Conservation (phyloP, 2,797 vertebrate species). For the Crotalus adamanteus region DNA sequence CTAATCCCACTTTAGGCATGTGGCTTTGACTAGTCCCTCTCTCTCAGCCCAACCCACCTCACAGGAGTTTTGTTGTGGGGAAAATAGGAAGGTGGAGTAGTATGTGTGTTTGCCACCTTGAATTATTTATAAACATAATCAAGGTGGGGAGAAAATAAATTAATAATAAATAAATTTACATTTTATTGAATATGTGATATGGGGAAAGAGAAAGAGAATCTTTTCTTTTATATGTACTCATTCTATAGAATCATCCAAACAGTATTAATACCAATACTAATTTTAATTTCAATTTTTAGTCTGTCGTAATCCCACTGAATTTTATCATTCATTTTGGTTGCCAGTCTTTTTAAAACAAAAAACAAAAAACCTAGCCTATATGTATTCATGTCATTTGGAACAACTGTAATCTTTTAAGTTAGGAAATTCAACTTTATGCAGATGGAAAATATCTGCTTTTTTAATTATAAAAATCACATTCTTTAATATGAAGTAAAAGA, state of each 20-base stretch:
- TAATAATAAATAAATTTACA: neutral
- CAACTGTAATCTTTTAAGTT: neutral
- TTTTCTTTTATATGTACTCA: slow-evolving; percentile 7
- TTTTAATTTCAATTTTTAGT: neutral
- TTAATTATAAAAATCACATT: neutral
- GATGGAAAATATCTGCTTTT: neutral
- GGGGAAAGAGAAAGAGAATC: neutral
- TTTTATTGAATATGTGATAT: neutral
- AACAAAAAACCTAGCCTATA: neutral
- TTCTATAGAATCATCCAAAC: neutral
- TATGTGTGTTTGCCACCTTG: neutral
- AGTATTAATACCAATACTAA: slow-evolving; percentile 20
- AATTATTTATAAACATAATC: neutral
- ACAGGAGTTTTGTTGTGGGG: neutral
- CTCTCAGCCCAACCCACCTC: neutral
- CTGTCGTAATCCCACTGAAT: slow-evolving; percentile 24
- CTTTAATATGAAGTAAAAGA: neutral
- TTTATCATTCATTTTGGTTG: slow-evolving; percentile 11
- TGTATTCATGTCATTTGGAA: neutral
- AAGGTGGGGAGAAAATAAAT: neutral
- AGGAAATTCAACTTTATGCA: neutral
- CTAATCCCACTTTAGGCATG: neutral
- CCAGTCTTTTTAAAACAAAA: neutral
- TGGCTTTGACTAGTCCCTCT: neutral
- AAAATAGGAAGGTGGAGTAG: neutral